Evolutionary conservation across 2,888 invertebrate species (phyloP).

Genomic region (Dione vanillae): DNA sequence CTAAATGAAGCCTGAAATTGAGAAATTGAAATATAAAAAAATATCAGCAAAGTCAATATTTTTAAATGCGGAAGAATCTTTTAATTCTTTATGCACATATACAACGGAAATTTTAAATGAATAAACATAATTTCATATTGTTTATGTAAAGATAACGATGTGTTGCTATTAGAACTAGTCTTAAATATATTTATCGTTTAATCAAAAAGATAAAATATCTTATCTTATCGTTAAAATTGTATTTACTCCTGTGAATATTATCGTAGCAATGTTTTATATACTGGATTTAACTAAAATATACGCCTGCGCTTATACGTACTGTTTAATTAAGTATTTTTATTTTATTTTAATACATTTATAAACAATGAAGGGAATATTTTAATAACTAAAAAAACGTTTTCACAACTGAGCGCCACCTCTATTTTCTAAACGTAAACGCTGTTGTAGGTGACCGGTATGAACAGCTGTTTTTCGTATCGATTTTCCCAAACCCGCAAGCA

Average conservation of each 20-base stretch:
- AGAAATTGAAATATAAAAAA: too few species aligned
- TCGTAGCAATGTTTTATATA: not conserved
- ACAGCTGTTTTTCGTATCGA: conserved; percentile 76
- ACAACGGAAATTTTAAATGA: not conserved
- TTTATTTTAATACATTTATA: not conserved
- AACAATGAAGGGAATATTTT: not conserved
- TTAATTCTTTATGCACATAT: too few species aligned
- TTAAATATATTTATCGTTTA: not conserved
- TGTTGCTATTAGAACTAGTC: not conserved
- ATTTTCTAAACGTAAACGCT: conserved; percentile 16
- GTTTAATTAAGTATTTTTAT: not conserved
- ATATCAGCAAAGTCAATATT: too few species aligned
- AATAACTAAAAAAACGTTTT: not conserved
- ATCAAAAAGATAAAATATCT: not conserved
- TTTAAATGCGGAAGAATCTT: too few species aligned
- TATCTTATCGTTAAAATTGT: not conserved
- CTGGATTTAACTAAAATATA: not conserved
- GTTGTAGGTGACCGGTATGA: conserved; percentile 44
- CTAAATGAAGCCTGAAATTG: too few species aligned
- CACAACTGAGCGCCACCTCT: conserved; percentile 56
- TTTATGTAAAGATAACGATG: not conserved
- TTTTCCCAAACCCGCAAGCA: conserved; percentile 65
- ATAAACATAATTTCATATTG: not conserved
- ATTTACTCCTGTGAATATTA: not conserved
- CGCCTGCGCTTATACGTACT: not conserved